A percentile compares a stretch with the other conserved stretches of the same genome.
Conservation (phyloP, 2,797 vertebrate species). For the Echeneis naucrates region DNA sequence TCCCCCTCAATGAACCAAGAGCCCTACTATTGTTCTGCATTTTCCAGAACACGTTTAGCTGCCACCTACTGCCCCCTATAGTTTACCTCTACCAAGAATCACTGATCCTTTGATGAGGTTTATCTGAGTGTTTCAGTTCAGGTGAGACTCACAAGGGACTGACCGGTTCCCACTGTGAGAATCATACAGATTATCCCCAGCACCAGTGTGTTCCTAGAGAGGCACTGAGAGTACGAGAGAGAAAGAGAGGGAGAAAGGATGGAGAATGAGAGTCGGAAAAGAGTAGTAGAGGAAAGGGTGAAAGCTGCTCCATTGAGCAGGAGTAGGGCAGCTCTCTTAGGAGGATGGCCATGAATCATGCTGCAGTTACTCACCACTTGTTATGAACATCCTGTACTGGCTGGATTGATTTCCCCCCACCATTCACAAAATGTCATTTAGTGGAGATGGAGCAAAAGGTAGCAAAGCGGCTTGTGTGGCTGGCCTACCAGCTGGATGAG, state of each 20-base stretch:
- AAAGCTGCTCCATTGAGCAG: constrained; percentile 67
- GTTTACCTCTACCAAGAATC: constrained; percentile 56
- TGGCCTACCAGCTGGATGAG: constrained; percentile 66
- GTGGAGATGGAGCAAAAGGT: constrained; percentile 69
- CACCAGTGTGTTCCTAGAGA: constrained; percentile 47
- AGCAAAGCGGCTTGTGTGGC: constrained; percentile 60
- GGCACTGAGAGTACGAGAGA: constrained; percentile 32
- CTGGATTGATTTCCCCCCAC: constrained; percentile 80
- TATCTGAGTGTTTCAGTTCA: constrained; percentile 68
- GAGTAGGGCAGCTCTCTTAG: constrained; percentile 70
- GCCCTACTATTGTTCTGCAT: constrained; percentile 24
- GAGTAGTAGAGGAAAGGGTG: constrained; percentile 47
- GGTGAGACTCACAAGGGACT: constrained; percentile 58
- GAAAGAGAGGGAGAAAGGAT: constrained; percentile 19
- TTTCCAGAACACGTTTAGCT: constrained; percentile 34
- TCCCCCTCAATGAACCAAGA: constrained; percentile 17
- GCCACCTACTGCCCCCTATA: constrained; percentile 51
- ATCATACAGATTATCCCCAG: constrained; percentile 71
- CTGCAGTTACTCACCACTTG: constrained; percentile 81
- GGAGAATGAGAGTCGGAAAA: constrained; percentile 39
- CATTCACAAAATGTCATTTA: constrained; percentile 80
- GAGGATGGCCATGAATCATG: constrained; percentile 78
- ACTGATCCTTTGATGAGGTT: constrained; percentile 59
- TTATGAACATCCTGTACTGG: constrained; percentile 81
- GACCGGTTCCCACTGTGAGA: constrained; percentile 58